Base-by-base conservation (phyloP, 2,888 invertebrate species). In the Diarsia dahlii region DNA sequence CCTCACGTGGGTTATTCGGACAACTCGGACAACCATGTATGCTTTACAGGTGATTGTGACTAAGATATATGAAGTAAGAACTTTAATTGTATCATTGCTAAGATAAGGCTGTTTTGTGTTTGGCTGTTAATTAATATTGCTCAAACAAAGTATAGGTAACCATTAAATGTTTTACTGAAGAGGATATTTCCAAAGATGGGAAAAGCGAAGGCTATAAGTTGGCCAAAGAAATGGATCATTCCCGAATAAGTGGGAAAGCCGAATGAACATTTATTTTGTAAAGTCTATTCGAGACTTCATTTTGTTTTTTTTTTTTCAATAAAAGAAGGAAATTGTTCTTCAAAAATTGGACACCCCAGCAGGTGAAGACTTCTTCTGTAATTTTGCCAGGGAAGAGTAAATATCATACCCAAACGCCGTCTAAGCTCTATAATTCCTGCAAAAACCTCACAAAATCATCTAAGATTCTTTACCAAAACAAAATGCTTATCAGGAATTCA, bases 401-500 rank as follows among this genome's bases (percentile, higher is more conserved):
- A 28, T 28, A 28, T 28, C 1, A 28, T 28, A 28, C 28, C 12
- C n/a, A 13, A 56, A 56, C 6, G 8, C 20, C 9, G 18, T 23
- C 28, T 46, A 18, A 54, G 12, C n/a, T 34, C 0, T 18, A 18
- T 18, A 52, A 56, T 54, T 71, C 71, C 6, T 13, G 6, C 23
- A 15, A 1, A 28, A 28, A 58, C 1, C 15, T 28, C 28, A 23
- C 18, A 18, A 34, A 71, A 58, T n/a, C n/a, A n/a, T n/a, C n/a
- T n/a, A n/a, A n/a, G n/a, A n/a, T 45, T 13, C 13, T 69, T 15
- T n/a, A 28, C 23, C 34, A 46, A 64, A 63, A 80, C 18, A 65
- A 68, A 82, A 50, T 20, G 23, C 18, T 52, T 34, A 45, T 20
- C 28, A 46, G 9, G 9, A 70, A 72, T 77, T 78, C 71, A 74